phyloP scores from a whole-genome alignment of 2,797 vertebrate species.

The Urophycis tenuis region DNA sequence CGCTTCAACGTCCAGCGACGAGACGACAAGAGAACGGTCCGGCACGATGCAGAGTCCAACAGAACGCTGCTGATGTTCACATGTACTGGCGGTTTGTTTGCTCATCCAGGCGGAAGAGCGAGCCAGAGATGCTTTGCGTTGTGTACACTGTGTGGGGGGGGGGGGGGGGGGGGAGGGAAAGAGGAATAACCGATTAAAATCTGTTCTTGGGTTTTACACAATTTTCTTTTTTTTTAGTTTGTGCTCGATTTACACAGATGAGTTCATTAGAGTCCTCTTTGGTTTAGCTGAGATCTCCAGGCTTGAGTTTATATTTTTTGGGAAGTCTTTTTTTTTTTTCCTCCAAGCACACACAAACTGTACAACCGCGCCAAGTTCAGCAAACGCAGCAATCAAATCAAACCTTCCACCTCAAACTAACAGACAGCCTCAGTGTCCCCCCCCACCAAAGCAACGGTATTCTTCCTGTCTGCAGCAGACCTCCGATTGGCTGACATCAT shows the following conservation, averaged over 20 bases:
- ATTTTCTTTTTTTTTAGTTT: not conserved
- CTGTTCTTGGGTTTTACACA: not conserved
- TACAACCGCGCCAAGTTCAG: not conserved
- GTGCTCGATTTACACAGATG: not conserved
- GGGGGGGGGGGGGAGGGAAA: not conserved
- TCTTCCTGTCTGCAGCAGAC: not conserved
- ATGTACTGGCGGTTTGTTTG: not conserved
- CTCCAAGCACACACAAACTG: too few relatives aligned
- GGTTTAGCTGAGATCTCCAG: not conserved
- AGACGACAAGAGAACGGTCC: not conserved
- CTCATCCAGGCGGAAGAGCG: not conserved
- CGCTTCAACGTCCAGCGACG: not conserved
- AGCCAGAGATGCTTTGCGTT: not conserved
- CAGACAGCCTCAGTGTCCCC: not conserved
- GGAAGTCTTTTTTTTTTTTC: not conserved
- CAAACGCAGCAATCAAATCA: not conserved
- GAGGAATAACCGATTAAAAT: not conserved
- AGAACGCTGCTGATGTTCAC: not conserved
- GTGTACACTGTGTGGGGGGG: not conserved
- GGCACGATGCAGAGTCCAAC: not conserved
- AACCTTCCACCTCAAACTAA: not conserved
- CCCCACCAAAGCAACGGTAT: too few relatives aligned
- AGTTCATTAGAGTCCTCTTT: not conserved
- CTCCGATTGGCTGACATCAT: not conserved
- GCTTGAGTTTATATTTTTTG: not conserved